Evolutionary conservation across 2,113 vertebrate species (phyloP).

Genomic region (Petrocephalus microphthalmus): DNA sequence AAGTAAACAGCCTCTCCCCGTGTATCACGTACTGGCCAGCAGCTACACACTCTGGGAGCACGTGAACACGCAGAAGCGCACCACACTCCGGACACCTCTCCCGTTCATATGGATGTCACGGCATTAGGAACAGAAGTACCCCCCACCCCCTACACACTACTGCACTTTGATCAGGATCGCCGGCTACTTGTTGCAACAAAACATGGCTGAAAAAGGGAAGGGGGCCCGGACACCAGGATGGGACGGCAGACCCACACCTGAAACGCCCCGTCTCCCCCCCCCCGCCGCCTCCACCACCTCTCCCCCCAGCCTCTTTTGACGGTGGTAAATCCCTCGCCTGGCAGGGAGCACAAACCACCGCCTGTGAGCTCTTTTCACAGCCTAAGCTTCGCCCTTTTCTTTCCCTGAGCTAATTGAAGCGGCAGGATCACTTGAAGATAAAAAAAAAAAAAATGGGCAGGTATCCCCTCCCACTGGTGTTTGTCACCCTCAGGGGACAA

Average conservation of each 20-base stretch:
- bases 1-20: neutral
- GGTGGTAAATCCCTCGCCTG: conserved; percentile 27
- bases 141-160: neutral
- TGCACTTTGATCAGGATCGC: neutral
- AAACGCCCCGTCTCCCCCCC: conserved; percentile 11
- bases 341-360: conserved; percentile 14
- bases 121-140: neutral
- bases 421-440: neutral
- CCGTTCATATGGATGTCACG: neutral
- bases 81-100: neutral
- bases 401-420: conserved; percentile 18
- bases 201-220: neutral
- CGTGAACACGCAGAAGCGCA: neutral
- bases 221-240: neutral
- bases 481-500: neutral
- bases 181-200: neutral
- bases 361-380: conserved; percentile 4
- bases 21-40: neutral
- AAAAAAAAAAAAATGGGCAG: neutral
- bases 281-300: no score
- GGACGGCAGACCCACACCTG: conserved; percentile 43
- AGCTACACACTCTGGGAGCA: neutral
- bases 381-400: conserved; percentile 19
- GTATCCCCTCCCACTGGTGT: neutral
- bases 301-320: conserved; percentile 19